phyloP scores from a whole-genome alignment of 2,888 invertebrate species.

The Hedya salicella region DNA sequence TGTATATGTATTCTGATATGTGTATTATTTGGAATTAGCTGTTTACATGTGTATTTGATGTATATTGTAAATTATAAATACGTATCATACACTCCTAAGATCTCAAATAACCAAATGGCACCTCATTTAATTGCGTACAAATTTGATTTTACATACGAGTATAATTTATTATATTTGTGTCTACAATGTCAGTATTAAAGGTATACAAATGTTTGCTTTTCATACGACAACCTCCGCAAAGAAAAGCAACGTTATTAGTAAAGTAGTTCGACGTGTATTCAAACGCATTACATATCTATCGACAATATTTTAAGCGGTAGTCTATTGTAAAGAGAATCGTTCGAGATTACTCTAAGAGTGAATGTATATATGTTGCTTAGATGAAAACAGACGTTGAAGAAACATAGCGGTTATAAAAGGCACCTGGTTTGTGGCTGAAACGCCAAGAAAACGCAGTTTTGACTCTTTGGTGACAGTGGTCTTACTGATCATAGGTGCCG shows the following conservation, averaged over 20 bases:
- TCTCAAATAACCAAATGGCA: slow-evolving; percentile 23
- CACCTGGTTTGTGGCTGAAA: too few species aligned
- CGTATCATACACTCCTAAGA: slow-evolving; percentile 10
- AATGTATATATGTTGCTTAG: background rate
- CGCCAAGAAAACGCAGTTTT: too few species aligned
- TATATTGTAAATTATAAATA: slow-evolving; percentile 49
- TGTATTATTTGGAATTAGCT: slow-evolving; percentile 36
- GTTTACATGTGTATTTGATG: slow-evolving; percentile 55
- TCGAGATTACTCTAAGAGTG: slow-evolving; percentile 12
- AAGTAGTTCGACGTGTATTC: background rate
- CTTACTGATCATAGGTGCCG: too few species aligned
- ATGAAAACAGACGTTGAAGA: too few species aligned
- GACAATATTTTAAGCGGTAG: slow-evolving; percentile 16
- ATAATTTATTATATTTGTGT: background rate
- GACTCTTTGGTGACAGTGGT: too few species aligned
- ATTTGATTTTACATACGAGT: slow-evolving; percentile 6
- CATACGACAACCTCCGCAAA: background rate
- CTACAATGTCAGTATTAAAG: background rate
- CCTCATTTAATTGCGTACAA: slow-evolving; percentile 24
- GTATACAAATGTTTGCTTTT: background rate
- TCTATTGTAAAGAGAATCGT: slow-evolving; percentile 1
- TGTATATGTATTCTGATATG: slow-evolving; percentile 37
- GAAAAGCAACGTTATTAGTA: background rate
- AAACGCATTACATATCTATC: slow-evolving; percentile 20
- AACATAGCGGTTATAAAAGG: too few species aligned